A percentile compares a stretch with the other conserved stretches of the same genome.
These are phyloP conservation scores for Todiramphus saurophagus DNA, from an alignment of 2,113 vertebrate species.

Conservation along the genomic window DNA sequence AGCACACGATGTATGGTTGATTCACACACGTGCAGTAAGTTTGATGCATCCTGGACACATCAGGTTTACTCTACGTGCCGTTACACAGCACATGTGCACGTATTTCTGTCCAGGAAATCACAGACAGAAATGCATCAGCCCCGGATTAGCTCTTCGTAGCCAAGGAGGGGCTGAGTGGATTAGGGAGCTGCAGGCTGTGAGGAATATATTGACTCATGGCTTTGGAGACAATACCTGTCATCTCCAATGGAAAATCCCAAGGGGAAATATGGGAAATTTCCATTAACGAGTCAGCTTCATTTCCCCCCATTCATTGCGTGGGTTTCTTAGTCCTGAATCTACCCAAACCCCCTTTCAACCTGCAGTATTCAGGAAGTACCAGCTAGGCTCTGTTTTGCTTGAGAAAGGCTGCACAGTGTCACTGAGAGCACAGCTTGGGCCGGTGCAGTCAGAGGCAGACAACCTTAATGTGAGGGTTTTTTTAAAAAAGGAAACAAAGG, in stretches of 20 bases:
- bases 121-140: not conserved
- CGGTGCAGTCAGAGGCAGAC: not conserved
- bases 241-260: not conserved
- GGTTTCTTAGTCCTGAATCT: not conserved
- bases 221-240: not conserved
- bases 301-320: not conserved
- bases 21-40: not conserved
- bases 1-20: rapidly evolving
- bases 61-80: not conserved
- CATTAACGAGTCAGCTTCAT: not conserved
- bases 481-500: not conserved
- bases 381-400: not conserved
- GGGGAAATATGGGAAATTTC: not conserved
- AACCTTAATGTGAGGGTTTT: not conserved
- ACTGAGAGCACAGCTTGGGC: not conserved
- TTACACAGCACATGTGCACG: not conserved
- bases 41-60: not conserved
- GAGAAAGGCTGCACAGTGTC: not conserved
- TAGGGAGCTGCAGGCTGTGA: not conserved
- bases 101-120: not conserved
- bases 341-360: not conserved
- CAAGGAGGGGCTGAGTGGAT: not conserved
- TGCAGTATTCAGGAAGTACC: not conserved
- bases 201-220: not conserved
- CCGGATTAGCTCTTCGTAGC: not conserved